Evolutionary conservation across 2,888 invertebrate species (phyloP), one percentile per base, ranked within the genome.

Genomic region (Leucophenga maculata): DNA sequence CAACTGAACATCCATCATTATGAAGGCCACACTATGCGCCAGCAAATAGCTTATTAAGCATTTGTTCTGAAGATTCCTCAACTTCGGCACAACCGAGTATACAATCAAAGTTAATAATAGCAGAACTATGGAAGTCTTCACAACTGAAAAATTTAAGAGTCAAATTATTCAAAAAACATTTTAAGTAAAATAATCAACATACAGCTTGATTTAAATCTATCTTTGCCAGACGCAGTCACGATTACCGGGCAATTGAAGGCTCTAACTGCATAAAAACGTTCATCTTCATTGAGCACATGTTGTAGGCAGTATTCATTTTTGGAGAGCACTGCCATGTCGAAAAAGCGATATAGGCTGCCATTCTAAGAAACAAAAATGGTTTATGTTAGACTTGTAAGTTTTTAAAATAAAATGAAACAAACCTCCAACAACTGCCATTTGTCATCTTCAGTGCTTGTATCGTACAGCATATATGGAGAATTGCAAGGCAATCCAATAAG

Each of bases 1-100:
- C 8, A 26, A 6, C 11, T 39, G 39, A 39, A 39, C 1, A 11
- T 39, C 9, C 39, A 39, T 1, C 39, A 39, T 8, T 39, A 8
- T 8, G 11, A 11, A 39, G 8, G 39, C 39, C 39, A 39, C 3
- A 39, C 8, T 52, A 11, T 18, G 9, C 4, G 52, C 52, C 0
- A 89, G 87, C 20, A 94, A 92, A 86, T 94, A 94, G 60, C 92
- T 92, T 92, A 93, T 93, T 68, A 94, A 86, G 8, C 92, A 92
- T 89, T 92, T 91, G n/a, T 93, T 93, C 78, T 93, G 93, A 1
- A 94, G 88, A 86, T 93, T 94, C 71, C 91, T 87, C 64, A 93
- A 86, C 72, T 94, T 93, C 0, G 93, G 92, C 50, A 93, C 90
- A 46, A 92, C 85, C 0, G 91, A 91, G 86, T 94, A 94, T 13